Percentiles rank a stretch among this genome's conserved stretches.
phyloP scores from a whole-genome alignment of 2,888 invertebrate genomes.

The Blastobasis lacticolella region DNA sequence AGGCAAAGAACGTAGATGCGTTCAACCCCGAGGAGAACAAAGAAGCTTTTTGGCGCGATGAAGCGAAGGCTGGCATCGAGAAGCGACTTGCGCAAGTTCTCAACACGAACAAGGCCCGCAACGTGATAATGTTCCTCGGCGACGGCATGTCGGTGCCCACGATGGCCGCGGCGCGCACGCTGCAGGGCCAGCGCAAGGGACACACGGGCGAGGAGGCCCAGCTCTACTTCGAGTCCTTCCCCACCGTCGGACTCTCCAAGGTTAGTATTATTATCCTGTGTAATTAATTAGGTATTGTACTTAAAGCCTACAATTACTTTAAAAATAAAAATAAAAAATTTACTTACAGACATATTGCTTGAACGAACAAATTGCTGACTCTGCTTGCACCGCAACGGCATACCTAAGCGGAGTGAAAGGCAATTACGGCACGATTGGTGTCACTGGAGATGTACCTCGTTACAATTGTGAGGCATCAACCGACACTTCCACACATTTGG shows the following conservation, averaged over 20 bases:
- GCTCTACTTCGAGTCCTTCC: conserved; percentile 77
- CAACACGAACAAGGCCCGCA: conserved; percentile 34
- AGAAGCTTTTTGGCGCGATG: conserved; percentile 50
- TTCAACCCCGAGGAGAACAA: conserved; percentile 12
- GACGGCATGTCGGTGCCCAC: conserved; percentile 85
- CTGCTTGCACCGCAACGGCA: conserved; percentile 80
- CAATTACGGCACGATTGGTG: conserved; percentile 76
- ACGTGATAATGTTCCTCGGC: conserved; percentile 81
- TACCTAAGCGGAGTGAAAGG: conserved; percentile 79
- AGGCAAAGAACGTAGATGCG: background rate
- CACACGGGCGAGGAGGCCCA: conserved; percentile 73
- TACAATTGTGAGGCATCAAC: conserved; percentile 74
- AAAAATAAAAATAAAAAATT: background rate
- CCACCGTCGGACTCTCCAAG: conserved; percentile 76
- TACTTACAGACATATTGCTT: conserved; percentile 67
- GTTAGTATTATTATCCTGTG: conserved; percentile 33
- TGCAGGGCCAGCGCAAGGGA: conserved; percentile 73
- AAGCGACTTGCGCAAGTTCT: conserved; percentile 39
- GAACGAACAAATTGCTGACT: conserved; percentile 78
- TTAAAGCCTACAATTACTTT: background rate
- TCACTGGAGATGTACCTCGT: conserved; percentile 74
- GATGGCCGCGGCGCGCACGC: conserved; percentile 77
- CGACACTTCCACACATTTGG: conserved; percentile 67
- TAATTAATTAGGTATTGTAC: background rate
- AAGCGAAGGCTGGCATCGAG: conserved; percentile 50